phyloP scores from a whole-genome alignment of 2,888 invertebrate genomes.

The Drosophila pullipes region DNA sequence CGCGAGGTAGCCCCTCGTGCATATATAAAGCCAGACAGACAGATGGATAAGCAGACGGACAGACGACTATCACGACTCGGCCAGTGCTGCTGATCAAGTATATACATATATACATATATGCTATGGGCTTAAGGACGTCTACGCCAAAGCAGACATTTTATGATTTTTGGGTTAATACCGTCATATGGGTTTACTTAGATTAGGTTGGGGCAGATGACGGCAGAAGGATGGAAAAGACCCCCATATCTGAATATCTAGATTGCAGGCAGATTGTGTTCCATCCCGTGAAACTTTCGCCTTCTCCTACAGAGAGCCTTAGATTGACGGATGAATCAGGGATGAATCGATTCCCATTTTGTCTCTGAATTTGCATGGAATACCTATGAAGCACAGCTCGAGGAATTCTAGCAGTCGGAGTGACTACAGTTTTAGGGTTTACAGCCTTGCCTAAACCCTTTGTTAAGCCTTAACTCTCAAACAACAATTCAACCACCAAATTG shows the following conservation, averaged over 20 bases:
- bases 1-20: neutral
- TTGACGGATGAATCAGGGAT: neutral
- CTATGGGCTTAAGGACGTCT: neutral
- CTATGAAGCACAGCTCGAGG: neutral
- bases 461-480: neutral
- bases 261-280: too few relatives aligned
- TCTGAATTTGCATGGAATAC: neutral
- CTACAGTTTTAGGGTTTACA: constrained; percentile 4
- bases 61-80: neutral
- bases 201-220: neutral
- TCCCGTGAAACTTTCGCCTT: too few relatives aligned
- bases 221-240: neutral
- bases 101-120: neutral
- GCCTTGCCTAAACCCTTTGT: constrained; percentile 2
- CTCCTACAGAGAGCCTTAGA: neutral
- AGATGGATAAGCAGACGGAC: neutral
- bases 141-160: neutral
- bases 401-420: neutral
- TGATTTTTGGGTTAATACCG: neutral
- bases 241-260: too few relatives aligned
- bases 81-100: neutral
- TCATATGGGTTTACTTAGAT: neutral
- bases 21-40: neutral
- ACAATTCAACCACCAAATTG: constrained; percentile 13
- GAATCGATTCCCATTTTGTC: neutral